phyloP scores from a whole-genome alignment of 2,888 invertebrate species.

The Archaeoteleia sp. region DNA sequence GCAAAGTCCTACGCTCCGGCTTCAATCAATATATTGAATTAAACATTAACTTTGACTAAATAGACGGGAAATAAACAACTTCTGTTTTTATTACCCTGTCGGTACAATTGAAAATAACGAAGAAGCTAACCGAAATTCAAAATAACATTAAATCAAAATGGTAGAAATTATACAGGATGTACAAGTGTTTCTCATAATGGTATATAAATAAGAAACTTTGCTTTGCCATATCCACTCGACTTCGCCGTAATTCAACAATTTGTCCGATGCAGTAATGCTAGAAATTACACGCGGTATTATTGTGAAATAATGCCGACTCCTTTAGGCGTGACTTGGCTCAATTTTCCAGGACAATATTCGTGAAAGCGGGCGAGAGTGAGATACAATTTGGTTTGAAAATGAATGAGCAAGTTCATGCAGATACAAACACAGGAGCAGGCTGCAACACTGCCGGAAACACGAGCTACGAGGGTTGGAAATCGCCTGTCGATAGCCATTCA shows the following conservation, averaged over 20 bases:
- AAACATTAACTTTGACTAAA: slow-evolving; percentile 44
- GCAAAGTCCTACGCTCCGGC: slow-evolving; percentile 35
- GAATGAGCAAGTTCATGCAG: slow-evolving; percentile 25
- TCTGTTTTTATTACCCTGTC: not conserved
- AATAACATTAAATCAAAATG: too few species aligned
- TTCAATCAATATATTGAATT: slow-evolving; percentile 50
- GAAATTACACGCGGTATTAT: too few species aligned
- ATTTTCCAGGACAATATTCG: slow-evolving; percentile 16
- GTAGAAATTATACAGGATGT: too few species aligned
- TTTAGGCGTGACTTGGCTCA: slow-evolving; percentile 24
- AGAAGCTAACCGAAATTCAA: too few species aligned
- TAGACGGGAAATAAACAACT: slow-evolving; percentile 40
- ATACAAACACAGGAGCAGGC: slow-evolving; percentile 24
- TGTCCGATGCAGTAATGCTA: too few species aligned
- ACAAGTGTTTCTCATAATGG: too few species aligned
- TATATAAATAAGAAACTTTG: too few species aligned
- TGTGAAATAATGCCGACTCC: not conserved
- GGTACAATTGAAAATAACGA: too few species aligned
- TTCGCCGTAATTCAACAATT: too few species aligned
- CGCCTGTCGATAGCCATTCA: slow-evolving; percentile 52
- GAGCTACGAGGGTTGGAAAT: slow-evolving; percentile 46
- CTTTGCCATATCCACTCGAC: too few species aligned
- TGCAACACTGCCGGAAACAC: slow-evolving; percentile 35
- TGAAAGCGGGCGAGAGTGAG: slow-evolving; percentile 14
- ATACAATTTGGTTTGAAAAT: slow-evolving; percentile 31